phyloP scores from a whole-genome alignment of 1,140 invertebrate genomes.

The Zaprionus kolodkinae region DNA sequence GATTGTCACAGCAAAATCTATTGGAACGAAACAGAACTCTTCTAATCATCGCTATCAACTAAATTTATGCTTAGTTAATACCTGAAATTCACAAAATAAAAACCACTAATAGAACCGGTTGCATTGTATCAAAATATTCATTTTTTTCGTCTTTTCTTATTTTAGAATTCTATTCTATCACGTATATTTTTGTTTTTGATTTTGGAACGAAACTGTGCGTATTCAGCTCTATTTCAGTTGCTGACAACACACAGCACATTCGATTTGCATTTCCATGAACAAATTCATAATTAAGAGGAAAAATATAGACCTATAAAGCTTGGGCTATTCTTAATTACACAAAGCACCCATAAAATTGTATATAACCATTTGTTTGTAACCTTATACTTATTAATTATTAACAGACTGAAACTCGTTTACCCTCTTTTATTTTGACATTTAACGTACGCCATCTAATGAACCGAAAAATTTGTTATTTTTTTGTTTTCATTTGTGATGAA shows the following conservation, averaged over 20 bases:
- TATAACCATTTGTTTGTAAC: slow-evolving; percentile 24
- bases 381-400: slow-evolving; percentile 29
- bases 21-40: slow-evolving; percentile 28
- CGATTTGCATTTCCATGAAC: slow-evolving; percentile 17
- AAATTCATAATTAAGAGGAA: neutral
- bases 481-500: slow-evolving; percentile 51
- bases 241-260: slow-evolving; percentile 28
- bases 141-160: neutral
- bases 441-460: slow-evolving; percentile 62
- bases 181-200: slow-evolving; percentile 9
- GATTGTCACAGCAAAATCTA: slow-evolving; percentile 27
- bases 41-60: slow-evolving; percentile 23
- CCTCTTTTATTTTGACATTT: slow-evolving; percentile 58
- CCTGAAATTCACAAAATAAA: slow-evolving; percentile 34
- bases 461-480: slow-evolving; percentile 21
- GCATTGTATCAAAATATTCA: slow-evolving; percentile 14
- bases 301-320: slow-evolving; percentile 2
- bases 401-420: slow-evolving; percentile 61
- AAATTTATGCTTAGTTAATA: slow-evolving; percentile 43
- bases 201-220: slow-evolving; percentile 13
- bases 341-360: slow-evolving; percentile 16
- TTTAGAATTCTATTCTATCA: neutral
- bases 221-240: slow-evolving; percentile 34
- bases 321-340: neutral
- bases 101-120: slow-evolving; percentile 48